Evolutionary conservation across 1,140 invertebrate species (phyloP).

Genomic region (Neodiprion fabricii): DNA sequence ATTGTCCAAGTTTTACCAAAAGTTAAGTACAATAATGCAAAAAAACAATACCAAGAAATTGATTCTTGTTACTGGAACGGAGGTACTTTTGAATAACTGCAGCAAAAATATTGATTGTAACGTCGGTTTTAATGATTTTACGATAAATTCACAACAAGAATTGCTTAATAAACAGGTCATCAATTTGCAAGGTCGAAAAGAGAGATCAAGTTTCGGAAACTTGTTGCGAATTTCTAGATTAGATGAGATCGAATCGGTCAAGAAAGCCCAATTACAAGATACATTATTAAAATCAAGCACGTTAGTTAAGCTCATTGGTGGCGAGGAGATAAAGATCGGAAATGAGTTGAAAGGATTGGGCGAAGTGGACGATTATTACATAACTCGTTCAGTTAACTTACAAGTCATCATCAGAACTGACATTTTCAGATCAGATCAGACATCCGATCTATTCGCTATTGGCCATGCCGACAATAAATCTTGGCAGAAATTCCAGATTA

Average conservation of each 20-base stretch:
- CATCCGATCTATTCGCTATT: background rate
- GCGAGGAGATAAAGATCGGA: background rate
- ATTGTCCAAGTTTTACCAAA: background rate
- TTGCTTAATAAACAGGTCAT: background rate
- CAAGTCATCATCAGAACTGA: background rate
- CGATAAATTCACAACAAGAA: background rate
- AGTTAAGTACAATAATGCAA: background rate
- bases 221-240: background rate
- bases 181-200: background rate
- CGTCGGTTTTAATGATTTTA: background rate
- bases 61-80: background rate
- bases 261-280: no score
- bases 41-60: background rate
- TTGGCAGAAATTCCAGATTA: background rate
- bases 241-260: background rate
- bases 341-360: background rate
- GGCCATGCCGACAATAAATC: background rate
- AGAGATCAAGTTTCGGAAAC: background rate
- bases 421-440: background rate
- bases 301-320: background rate
- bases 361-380: background rate
- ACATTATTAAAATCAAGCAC: background rate
- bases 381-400: background rate
- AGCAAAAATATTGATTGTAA: background rate
- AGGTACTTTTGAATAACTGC: background rate